Evolutionary conservation across 2,113 vertebrate species (phyloP), one percentile per base, ranked within the genome.

Genomic region (Formicarius rufipectus): DNA sequence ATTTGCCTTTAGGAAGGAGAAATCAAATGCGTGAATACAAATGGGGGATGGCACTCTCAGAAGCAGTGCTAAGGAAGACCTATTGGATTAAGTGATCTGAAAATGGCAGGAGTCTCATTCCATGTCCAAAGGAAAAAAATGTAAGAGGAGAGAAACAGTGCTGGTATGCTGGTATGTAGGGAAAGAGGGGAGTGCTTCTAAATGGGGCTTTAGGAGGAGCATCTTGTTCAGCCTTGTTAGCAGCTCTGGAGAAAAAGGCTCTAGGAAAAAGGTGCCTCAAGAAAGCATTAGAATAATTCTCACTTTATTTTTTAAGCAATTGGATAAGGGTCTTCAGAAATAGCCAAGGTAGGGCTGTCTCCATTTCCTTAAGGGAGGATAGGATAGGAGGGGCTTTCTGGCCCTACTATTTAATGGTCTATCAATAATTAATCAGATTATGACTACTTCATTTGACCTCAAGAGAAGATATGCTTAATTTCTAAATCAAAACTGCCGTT

Each of bases 401-500:
- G 15, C 31, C 53, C 53, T 73, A 13, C 0, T 12, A 33, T 69
- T 94, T 79, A 53, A 90, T 42, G 58, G 73, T 52, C 49, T 92
- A 71, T 80, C 56, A 79, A 47, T 76, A 67, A 88, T 95, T 83
- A 90, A 73, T 90, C 45, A 39, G 83, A 88, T 90, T 53, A 75
- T 47, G 45, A 88, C 68, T 80, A 66, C 50, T 90, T 85, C n/a
- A 66, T 96, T 71, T 93, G 88, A 92, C 72, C 63, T 92, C 25
- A 4, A 75, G 80, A 86, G 55, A 76, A 86, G 72, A 45, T 62
- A 66, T 17, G 86, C 45, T 77, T 94, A 63, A 94, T 75, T 84
- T 73, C 39, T 88, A 81, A 88, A 86, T 90, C 85, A 92, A 90
- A 95, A 62, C 68, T 94, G 28, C 40, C 27, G 55, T 84, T 95